A percentile compares a stretch with the other conserved stretches of the same genome.
phyloP scores from a whole-genome alignment of 2,797 vertebrate species.

The Carapus acus region DNA sequence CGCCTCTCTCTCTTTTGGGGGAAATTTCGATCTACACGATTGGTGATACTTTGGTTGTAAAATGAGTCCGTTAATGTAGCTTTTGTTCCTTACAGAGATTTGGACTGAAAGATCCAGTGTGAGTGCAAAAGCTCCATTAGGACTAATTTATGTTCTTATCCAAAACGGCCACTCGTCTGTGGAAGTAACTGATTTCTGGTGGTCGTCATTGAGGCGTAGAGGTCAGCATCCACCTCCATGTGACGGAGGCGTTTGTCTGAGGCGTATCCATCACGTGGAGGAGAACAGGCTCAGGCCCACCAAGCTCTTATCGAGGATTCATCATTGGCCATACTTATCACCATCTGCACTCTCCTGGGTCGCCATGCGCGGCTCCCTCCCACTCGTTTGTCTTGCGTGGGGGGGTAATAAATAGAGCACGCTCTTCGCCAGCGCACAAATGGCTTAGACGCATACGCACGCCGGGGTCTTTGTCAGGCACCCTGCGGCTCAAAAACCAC shows the following conservation, averaged over 20 bases:
- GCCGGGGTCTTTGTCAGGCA: neutral
- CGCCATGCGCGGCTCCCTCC: conserved; percentile 1
- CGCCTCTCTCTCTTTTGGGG: too few relatives aligned
- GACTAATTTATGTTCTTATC: too few relatives aligned
- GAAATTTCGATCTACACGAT: too few relatives aligned
- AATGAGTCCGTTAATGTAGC: too few relatives aligned
- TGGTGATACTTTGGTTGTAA: too few relatives aligned
- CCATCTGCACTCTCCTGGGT: conserved; percentile 20
- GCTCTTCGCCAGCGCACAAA: neutral
- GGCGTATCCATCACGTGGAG: conserved; percentile 5
- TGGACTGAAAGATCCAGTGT: too few relatives aligned
- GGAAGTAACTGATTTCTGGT: conserved; percentile 11
- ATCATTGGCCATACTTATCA: neutral
- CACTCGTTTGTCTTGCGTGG: conserved; percentile 33
- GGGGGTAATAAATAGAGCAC: conserved; percentile 25
- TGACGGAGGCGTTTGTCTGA: neutral
- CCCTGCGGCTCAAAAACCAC: conserved; percentile 1
- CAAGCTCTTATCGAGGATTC: neutral
- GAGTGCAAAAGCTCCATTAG: too few relatives aligned
- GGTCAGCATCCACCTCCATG: neutral
- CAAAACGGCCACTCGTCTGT: neutral
- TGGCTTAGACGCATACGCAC: neutral
- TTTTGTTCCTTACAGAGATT: too few relatives aligned
- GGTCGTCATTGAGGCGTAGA: conserved; percentile 1
- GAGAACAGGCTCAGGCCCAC: neutral